Conservation (phyloP, 2,113 vertebrate species). For the Zosterops hypoxanthus region DNA sequence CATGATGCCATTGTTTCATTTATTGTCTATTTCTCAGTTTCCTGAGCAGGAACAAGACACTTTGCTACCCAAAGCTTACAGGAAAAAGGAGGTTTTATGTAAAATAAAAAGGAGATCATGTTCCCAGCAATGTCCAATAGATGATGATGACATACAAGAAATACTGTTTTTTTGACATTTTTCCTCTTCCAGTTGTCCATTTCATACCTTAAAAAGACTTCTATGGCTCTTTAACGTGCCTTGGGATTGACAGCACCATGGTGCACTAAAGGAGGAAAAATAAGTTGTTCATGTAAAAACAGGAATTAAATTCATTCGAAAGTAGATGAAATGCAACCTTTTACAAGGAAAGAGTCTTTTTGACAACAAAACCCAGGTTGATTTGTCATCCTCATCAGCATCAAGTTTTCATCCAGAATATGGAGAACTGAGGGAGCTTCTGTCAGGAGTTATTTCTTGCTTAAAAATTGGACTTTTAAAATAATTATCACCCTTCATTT, state of each 20-base stretch:
- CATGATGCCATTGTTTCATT: not conserved
- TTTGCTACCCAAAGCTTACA: not conserved
- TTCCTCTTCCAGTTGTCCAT: rapidly evolving
- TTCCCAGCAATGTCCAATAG: not conserved
- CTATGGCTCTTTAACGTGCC: not conserved
- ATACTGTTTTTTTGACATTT: not conserved
- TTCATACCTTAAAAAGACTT: not conserved
- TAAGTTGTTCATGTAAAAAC: rapidly evolving
- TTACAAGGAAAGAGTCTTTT: not conserved
- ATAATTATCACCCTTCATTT: rapidly evolving
- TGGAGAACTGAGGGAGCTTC: not conserved
- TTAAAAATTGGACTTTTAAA: not conserved
- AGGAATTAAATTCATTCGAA: not conserved
- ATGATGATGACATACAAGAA: not conserved
- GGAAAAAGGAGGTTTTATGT: rapidly evolving
- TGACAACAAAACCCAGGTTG: not conserved
- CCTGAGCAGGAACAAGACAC: not conserved
- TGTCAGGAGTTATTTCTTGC: not conserved
- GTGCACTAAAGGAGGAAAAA: not conserved
- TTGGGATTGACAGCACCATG: rapidly evolving
- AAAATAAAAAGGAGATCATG: not conserved
- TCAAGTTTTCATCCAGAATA: not conserved
- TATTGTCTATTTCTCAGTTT: rapidly evolving
- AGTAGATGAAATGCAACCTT: not conserved
- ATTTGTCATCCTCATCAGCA: not conserved